Conservation (phyloP, 2,113 vertebrate genomes). For the Nannospalax galili region DNA sequence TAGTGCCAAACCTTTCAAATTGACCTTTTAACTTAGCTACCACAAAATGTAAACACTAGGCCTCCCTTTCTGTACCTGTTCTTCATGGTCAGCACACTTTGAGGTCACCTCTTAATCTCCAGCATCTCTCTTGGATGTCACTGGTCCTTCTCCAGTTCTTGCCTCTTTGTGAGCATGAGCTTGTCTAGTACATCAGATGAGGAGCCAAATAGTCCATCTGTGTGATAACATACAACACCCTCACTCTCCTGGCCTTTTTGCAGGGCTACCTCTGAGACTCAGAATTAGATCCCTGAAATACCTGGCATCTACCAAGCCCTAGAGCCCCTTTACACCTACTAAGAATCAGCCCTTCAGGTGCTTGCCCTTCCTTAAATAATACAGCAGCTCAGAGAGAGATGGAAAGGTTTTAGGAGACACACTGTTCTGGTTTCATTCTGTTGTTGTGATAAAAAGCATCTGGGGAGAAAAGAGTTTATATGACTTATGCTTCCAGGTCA, state of each 20-base stretch:
- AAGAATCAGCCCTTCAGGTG: background rate
- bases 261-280: background rate
- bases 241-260: background rate
- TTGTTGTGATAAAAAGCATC: background rate
- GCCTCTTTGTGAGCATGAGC: background rate
- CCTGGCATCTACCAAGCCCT: background rate
- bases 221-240: rapidly evolving
- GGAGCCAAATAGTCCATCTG: too few species aligned
- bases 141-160: background rate
- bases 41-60: background rate
- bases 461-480: background rate
- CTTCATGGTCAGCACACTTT: background rate
- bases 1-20: background rate
- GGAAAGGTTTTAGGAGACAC: background rate
- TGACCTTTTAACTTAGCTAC: background rate
- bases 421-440: background rate
- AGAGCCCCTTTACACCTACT: background rate
- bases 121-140: background rate
- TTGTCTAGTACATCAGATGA: rapidly evolving
- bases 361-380: background rate
- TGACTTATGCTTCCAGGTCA: background rate
- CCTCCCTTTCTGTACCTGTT: background rate
- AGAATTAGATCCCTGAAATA: background rate
- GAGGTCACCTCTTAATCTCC: background rate
- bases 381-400: background rate